These are phyloP conservation scores for Tor tambroides DNA, from an alignment of 2,113 vertebrate species.

Conservation along the genomic window DNA sequence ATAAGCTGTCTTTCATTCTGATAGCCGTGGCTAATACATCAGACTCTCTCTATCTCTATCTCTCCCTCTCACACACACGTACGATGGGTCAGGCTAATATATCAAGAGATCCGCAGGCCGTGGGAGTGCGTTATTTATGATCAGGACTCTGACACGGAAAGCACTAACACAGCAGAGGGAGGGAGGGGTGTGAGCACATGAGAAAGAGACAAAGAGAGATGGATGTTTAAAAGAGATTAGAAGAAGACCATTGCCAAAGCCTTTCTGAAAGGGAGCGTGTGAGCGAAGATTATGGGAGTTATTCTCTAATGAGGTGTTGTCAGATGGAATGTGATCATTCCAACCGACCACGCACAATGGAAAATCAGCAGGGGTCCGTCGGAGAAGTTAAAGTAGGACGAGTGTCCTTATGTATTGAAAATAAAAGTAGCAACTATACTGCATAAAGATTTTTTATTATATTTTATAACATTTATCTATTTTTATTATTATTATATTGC, in stretches of 20 bases:
- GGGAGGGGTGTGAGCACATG: slow-evolving; percentile 19
- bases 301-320: slow-evolving; percentile 16
- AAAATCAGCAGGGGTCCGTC: background rate
- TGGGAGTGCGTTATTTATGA: slow-evolving; percentile 61
- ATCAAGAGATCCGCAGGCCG: slow-evolving; percentile 56
- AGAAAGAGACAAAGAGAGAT: slow-evolving; percentile 35
- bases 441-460: background rate
- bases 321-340: background rate
- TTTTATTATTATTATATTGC: no score
- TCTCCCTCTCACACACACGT: slow-evolving; percentile 33
- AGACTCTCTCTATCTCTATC: slow-evolving; percentile 34
- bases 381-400: background rate
- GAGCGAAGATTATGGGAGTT: slow-evolving; percentile 25
- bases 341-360: background rate
- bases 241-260: slow-evolving; percentile 29
- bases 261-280: slow-evolving; percentile 22
- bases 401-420: background rate
- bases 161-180: slow-evolving; percentile 43
- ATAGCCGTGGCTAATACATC: slow-evolving; percentile 57
- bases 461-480: no score
- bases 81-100: slow-evolving; percentile 56
- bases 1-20: slow-evolving; percentile 63
- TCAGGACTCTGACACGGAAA: slow-evolving; percentile 55
- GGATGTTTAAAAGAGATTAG: slow-evolving; percentile 36
- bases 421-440: background rate